phyloP scores from a whole-genome alignment of 2,888 invertebrate species.

The Schrankia costaestrigalis region DNA sequence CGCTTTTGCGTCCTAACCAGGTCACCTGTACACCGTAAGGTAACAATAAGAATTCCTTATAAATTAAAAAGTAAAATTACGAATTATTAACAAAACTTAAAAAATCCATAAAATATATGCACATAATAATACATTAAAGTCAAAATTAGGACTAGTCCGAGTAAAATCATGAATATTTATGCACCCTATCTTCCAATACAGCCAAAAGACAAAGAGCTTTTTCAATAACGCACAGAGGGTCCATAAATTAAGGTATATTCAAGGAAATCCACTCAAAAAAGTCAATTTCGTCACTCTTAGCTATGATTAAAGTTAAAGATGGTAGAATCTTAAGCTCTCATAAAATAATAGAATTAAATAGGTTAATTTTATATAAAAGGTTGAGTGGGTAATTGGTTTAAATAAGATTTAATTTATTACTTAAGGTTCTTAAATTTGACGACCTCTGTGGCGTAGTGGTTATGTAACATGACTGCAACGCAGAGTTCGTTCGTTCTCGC shows the following conservation, averaged over 20 bases:
- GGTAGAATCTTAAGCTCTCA: constrained; percentile 16
- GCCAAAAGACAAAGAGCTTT: constrained; percentile 34
- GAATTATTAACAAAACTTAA: too few relatives aligned
- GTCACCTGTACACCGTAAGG: background rate
- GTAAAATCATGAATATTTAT: constrained; percentile 11
- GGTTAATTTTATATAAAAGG: constrained; percentile 12
- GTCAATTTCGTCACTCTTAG: constrained; percentile 47
- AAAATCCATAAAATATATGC: constrained; percentile 9
- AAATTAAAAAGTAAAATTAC: too few relatives aligned
- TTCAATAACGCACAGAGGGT: constrained; percentile 57
- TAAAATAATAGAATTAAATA: constrained; percentile 15
- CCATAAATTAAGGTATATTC: constrained; percentile 56
- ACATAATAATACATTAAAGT: constrained; percentile 15
- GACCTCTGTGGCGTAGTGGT: too few relatives aligned
- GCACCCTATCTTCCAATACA: constrained; percentile 20
- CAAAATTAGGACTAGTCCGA: constrained; percentile 23
- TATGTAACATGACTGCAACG: too few relatives aligned
- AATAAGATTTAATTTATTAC: too few relatives aligned
- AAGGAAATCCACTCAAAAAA: constrained; percentile 43
- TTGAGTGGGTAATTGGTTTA: too few relatives aligned
- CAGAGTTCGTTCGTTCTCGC: too few relatives aligned
- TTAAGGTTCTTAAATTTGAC: too few relatives aligned
- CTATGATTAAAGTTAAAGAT: constrained; percentile 39
- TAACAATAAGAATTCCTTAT: too few relatives aligned
- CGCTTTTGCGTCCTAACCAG: background rate